phyloP scores from a whole-genome alignment of 2,797 vertebrate species.

The Myotis daubentonii region DNA sequence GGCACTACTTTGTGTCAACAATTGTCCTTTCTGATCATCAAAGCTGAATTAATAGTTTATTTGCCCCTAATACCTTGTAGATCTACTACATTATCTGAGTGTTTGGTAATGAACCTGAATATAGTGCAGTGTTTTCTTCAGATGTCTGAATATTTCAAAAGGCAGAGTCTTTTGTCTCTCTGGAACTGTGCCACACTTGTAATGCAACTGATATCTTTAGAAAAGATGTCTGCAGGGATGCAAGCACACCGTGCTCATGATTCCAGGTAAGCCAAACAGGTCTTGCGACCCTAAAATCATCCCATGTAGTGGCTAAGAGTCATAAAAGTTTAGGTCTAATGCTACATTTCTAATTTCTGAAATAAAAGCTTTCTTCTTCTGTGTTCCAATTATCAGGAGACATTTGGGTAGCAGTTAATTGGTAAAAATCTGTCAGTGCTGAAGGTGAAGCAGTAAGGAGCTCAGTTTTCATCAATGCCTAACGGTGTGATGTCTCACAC shows the following conservation, averaged over 20 bases:
- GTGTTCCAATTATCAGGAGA: constrained; percentile 66
- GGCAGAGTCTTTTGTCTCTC: constrained; percentile 62
- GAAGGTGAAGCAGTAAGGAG: constrained; percentile 60
- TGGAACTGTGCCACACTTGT: constrained; percentile 35
- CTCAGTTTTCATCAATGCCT: constrained; percentile 51
- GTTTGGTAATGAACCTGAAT: constrained; percentile 40
- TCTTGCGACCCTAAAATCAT: not conserved
- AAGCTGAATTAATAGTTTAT: constrained; percentile 53
- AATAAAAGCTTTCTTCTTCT: constrained; percentile 65
- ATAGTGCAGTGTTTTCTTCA: constrained; percentile 37
- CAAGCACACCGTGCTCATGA: not conserved
- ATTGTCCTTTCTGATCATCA: constrained; percentile 48
- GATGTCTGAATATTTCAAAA: constrained; percentile 63
- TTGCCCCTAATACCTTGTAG: constrained; percentile 27
- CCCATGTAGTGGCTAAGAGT: not conserved
- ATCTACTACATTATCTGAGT: not conserved
- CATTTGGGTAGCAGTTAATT: constrained; percentile 74
- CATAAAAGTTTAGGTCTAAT: constrained; percentile 20
- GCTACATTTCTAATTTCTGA: constrained; percentile 48
- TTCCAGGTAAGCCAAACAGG: constrained; percentile 6
- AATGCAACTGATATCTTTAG: constrained; percentile 32
- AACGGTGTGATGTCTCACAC: constrained; percentile 67
- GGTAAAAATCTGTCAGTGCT: constrained; percentile 78
- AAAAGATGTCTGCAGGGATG: not conserved
- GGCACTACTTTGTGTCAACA: constrained; percentile 61